These are phyloP conservation scores for Dromius quadrimaculatus DNA, from an alignment of 2,888 invertebrate species.

Conservation along the genomic window DNA sequence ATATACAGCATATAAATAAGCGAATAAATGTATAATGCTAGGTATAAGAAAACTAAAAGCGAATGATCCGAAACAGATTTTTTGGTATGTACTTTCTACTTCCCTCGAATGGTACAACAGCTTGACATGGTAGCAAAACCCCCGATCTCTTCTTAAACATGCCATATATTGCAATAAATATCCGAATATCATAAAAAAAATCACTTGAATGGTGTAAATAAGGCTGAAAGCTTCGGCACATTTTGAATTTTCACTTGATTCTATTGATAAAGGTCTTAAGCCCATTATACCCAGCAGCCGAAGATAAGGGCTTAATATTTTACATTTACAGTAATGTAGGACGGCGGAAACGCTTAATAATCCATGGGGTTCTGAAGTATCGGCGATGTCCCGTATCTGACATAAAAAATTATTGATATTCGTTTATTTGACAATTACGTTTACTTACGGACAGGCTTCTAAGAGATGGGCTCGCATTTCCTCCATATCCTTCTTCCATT, in stretches of 20 bases:
- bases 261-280: slow-evolving; percentile 76
- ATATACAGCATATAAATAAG: slow-evolving; percentile 80
- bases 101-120: slow-evolving; percentile 55
- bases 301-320: slow-evolving; percentile 83
- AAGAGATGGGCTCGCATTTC: slow-evolving; percentile 49
- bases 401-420: slow-evolving; percentile 46
- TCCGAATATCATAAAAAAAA: slow-evolving; percentile 76
- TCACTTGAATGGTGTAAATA: slow-evolving; percentile 77
- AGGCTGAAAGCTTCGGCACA: slow-evolving; percentile 74
- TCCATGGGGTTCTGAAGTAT: slow-evolving; percentile 72
- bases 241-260: slow-evolving; percentile 72
- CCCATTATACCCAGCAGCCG: slow-evolving; percentile 81
- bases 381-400: slow-evolving; percentile 79
- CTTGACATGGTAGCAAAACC: slow-evolving; percentile 74
- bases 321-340: slow-evolving; percentile 84
- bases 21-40: slow-evolving; percentile 77
- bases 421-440: neutral
- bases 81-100: slow-evolving; percentile 65
- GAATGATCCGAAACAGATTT: slow-evolving; percentile 78
- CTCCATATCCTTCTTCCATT: slow-evolving; percentile 25
- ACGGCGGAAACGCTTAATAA: slow-evolving; percentile 78
- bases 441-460: slow-evolving; percentile 54
- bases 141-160: slow-evolving; percentile 79
- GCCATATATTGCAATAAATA: slow-evolving; percentile 84
- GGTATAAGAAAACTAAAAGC: slow-evolving; percentile 81